Evolutionary conservation across 2,113 vertebrate genomes (phyloP).

Genomic region (Dromas ardeola): DNA sequence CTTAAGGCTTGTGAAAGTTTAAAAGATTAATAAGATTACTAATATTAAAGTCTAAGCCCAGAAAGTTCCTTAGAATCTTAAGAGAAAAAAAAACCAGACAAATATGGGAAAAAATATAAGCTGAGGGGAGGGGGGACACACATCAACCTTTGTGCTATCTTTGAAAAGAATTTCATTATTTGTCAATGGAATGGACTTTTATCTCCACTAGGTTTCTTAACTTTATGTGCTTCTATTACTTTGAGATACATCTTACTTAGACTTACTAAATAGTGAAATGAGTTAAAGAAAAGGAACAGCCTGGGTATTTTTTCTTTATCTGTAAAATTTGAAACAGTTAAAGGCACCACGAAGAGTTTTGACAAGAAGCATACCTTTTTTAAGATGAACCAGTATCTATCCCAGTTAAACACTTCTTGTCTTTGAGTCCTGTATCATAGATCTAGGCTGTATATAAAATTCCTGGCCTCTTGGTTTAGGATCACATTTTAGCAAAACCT

Average conservation of each 20-base stretch:
- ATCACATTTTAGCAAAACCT: not conserved
- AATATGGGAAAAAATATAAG: not conserved
- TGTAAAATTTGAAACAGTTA: not conserved
- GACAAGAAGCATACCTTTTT: not conserved
- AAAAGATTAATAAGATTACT: conserved; percentile 67
- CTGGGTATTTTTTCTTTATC: not conserved
- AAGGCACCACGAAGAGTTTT: not conserved
- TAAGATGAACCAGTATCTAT: not conserved
- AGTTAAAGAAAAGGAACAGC: not conserved
- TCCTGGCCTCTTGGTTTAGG: not conserved
- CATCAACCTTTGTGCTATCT: not conserved
- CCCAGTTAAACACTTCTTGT: not conserved
- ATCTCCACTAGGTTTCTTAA: not conserved
- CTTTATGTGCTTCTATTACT: not conserved
- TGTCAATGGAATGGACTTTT: not conserved
- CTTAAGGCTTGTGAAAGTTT: conserved; percentile 49
- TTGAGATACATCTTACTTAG: not conserved
- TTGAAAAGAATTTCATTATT: not conserved
- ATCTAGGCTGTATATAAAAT: not conserved
- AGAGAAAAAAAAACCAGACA: not conserved
- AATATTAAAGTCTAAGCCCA: conserved; percentile 39
- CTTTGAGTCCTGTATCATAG: not conserved
- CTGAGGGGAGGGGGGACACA: not conserved
- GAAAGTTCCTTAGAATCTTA: conserved; percentile 15
- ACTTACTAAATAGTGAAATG: not conserved